Evolutionary conservation across 1,140 invertebrate species (phyloP), one percentile per base, ranked within the genome.

Genomic region (Drosophila mayri): DNA sequence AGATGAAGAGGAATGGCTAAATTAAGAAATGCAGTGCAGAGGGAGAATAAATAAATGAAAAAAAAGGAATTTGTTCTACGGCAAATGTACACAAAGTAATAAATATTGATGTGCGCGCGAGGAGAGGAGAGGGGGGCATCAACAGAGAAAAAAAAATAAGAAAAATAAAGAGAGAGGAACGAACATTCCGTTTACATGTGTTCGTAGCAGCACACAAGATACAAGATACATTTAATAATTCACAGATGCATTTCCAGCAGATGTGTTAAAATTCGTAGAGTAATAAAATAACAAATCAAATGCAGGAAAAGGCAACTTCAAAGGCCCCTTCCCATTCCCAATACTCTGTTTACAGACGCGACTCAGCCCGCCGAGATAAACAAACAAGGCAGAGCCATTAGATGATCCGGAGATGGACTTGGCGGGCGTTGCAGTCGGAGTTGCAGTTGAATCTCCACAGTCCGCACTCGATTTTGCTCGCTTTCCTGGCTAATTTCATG

Each of bases 261-360:
- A 92, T 92, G 91, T 92, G 91, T 92, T 92, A 92, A 92, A 92
- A 92, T 92, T 92, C 86, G 91, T 92, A 92, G 87, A 92, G 91
- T 92, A 92, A 92, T 92, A 92, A 92, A 92, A 86, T 87, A 90
- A 87, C 87, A 90, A 90, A 90, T 90, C 85, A 90, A 90, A 85
- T 77, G 90, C 83, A 76, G 67, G 70, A 67, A 78, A 62, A 60
- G 61, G 60, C 78, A 76, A 47, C 65, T 63, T 79, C 75, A 59
- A 78, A 83, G 47, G 61, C 61, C 57, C 52, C 57, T 70, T 66
- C 65, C 65, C 60, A 40, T 49, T 22, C 46, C 40, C 63, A 76
- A 77, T 61, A 55, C 58, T 65, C 44, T 55, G 59, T 90, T 90
- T 88, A 90, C 85, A 90, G 78, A 84, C 79, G 80, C 81, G 81